These are phyloP conservation scores for Muscicapa comitata DNA, from an alignment of 2,797 vertebrate genomes.

Conservation along the genomic window DNA sequence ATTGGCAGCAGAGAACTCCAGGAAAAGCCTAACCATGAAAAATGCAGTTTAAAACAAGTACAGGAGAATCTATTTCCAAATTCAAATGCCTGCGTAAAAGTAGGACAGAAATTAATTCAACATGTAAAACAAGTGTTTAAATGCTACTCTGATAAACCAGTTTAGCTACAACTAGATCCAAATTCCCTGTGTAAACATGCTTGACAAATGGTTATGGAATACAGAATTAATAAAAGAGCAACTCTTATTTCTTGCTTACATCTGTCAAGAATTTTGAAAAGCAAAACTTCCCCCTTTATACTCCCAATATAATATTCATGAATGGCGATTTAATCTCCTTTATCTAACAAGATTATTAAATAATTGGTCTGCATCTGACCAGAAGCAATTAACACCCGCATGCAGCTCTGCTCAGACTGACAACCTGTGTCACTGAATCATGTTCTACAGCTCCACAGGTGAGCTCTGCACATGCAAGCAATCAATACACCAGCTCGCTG, in stretches of 20 bases:
- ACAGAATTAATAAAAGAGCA: not conserved
- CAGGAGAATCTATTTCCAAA: not conserved
- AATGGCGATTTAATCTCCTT: not conserved
- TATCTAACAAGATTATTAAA: not conserved
- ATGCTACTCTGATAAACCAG: constrained; percentile 9
- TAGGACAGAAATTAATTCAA: not conserved
- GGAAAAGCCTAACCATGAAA: not conserved
- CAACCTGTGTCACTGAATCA: not conserved
- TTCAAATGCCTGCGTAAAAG: not conserved
- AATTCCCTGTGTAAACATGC: not conserved
- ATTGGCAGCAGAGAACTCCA: not conserved
- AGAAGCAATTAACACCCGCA: not conserved
- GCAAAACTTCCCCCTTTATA: not conserved
- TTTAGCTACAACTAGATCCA: not conserved
- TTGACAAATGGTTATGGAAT: not conserved
- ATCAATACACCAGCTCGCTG: not conserved
- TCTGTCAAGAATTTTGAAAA: not conserved
- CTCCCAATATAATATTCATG: not conserved
- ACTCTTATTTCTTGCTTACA: not conserved
- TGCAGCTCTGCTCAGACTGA: not conserved
- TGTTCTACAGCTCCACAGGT: not conserved
- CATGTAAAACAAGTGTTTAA: not conserved
- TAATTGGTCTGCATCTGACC: not conserved
- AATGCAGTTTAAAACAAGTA: not conserved
- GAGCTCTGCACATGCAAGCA: not conserved